Conservation (phyloP, 2,888 invertebrate species). For the Agrotis segetum region DNA sequence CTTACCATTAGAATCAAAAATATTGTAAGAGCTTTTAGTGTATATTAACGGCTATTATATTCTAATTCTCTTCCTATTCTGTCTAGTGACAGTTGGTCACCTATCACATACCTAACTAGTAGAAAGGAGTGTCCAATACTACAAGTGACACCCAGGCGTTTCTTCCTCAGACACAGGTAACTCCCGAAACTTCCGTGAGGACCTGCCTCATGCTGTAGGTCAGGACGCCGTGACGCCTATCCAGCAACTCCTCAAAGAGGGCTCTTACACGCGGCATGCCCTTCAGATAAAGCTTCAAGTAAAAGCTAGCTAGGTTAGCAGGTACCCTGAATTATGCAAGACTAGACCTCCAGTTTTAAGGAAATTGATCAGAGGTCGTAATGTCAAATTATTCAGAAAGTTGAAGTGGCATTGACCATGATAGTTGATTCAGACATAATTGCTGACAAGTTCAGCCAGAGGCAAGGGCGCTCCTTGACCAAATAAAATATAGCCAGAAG, state of each 20-base stretch:
- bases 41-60: no score
- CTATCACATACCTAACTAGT: constrained; percentile 37
- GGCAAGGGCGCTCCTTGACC: constrained; percentile 56
- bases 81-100: constrained; percentile 14
- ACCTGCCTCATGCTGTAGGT: no score
- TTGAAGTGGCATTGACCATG: constrained; percentile 54
- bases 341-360: constrained; percentile 39
- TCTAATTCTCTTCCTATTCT: background rate
- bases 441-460: constrained; percentile 37
- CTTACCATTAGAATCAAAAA: no score
- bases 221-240: no score
- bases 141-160: no score
- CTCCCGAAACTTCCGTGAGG: no score
- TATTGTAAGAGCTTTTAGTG: no score
- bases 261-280: no score
- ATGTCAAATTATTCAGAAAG: constrained; percentile 42
- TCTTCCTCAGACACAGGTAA: no score
- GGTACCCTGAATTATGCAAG: background rate
- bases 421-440: constrained; percentile 50
- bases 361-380: constrained; percentile 47
- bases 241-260: no score
- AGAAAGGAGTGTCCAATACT: constrained; percentile 51
- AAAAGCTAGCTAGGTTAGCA: background rate
- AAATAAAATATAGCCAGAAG: constrained; percentile 39
- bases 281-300: no score